Evolutionary conservation across 1,140 invertebrate genomes (phyloP).

Genomic region (Ridgeia piscesae): DNA sequence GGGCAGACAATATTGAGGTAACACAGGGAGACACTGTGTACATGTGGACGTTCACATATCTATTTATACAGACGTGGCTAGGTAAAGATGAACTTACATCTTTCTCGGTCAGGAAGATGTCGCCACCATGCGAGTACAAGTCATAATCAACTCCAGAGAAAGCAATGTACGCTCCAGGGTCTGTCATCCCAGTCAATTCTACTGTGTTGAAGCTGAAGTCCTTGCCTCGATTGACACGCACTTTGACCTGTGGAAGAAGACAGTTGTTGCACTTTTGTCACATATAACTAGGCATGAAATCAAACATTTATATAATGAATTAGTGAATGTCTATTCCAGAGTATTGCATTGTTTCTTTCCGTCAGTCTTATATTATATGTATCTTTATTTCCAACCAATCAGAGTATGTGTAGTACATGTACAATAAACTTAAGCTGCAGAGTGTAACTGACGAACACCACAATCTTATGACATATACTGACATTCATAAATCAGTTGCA

Average conservation of each 20-base stretch:
- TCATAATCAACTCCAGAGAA: slow-evolving; percentile 78
- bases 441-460: not conserved
- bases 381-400: no score
- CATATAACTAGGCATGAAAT: not conserved
- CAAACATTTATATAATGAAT: not conserved
- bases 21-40: no score
- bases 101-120: slow-evolving; percentile 26
- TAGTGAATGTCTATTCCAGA: not conserved
- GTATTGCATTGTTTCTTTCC: not conserved
- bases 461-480: not conserved
- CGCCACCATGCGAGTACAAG: slow-evolving; percentile 41
- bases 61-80: no score
- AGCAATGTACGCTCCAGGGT: slow-evolving; percentile 89
- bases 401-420: not conserved
- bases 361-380: not conserved
- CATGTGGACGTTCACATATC: no score
- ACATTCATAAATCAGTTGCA: not conserved
- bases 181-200: slow-evolving; percentile 86
- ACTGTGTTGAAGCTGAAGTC: slow-evolving; percentile 87
- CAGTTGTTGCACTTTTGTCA: not conserved
- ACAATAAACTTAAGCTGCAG: not conserved
- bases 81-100: slow-evolving; percentile 26
- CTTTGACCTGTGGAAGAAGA: not conserved
- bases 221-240: slow-evolving; percentile 80
- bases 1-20: no score